Conservation (phyloP, 2,113 vertebrate species). For the Drymodes brunneopygia region DNA sequence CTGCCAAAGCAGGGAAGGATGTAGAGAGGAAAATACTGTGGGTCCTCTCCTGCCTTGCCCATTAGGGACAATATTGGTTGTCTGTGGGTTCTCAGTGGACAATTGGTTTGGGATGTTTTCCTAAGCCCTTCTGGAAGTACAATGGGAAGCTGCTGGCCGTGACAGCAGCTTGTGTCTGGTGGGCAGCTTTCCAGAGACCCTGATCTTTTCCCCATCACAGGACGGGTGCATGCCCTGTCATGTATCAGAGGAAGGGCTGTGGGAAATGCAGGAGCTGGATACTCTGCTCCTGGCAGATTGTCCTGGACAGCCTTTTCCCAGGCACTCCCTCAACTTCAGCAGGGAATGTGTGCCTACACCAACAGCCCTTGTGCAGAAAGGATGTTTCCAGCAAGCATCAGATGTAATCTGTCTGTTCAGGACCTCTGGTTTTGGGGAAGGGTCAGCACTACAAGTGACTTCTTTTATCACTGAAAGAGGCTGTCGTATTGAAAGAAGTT, state of each 20-base stretch:
- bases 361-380: not conserved
- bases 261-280: not conserved
- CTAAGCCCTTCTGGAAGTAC: not conserved
- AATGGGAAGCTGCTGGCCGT: fast-evolving
- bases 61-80: not conserved
- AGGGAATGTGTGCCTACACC: not conserved
- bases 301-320: not conserved
- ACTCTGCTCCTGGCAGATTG: not conserved
- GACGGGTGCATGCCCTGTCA: fast-evolving
- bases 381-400: not conserved
- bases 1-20: not conserved
- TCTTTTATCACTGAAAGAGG: not conserved
- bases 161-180: not conserved
- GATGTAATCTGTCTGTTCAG: not conserved
- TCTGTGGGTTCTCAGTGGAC: not conserved
- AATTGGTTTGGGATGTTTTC: not conserved
- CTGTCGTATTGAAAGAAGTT: not conserved
- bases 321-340: fast-evolving
- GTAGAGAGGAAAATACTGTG: not conserved
- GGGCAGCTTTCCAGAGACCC: not conserved
- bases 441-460: not conserved
- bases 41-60: not conserved
- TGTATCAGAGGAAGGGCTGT: fast-evolving
- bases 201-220: not conserved
- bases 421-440: not conserved